Conservation (phyloP, 2,888 invertebrate species). For the Melipona beecheii region DNA sequence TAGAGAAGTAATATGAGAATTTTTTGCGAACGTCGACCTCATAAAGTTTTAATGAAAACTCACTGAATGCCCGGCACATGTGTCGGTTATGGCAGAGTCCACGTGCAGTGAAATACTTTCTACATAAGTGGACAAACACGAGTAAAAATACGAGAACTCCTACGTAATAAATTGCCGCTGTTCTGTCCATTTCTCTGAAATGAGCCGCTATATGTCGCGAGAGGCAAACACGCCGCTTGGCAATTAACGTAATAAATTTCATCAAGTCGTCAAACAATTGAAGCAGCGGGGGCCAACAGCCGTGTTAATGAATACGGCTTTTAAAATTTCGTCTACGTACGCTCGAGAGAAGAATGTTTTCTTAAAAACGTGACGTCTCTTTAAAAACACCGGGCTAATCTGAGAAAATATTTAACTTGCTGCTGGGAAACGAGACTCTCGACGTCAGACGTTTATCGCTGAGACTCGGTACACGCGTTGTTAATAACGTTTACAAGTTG, state of each 20-base stretch:
- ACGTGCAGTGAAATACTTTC: slow-evolving; percentile 54
- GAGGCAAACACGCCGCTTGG: background rate
- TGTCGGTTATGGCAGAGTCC: slow-evolving; percentile 59
- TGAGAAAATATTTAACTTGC: background rate
- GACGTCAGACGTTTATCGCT: background rate
- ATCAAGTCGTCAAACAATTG: background rate
- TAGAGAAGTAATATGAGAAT: slow-evolving; percentile 49
- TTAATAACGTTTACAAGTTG: background rate
- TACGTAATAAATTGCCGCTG: slow-evolving; percentile 26
- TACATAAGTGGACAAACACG: slow-evolving; percentile 43
- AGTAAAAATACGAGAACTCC: slow-evolving; percentile 42
- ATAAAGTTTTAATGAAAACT: slow-evolving; percentile 72
- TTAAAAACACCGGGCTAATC: background rate
- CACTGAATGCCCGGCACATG: slow-evolving; percentile 58
- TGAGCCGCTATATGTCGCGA: no score
- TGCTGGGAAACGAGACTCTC: background rate
- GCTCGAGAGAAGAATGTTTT: background rate
- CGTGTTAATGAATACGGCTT: background rate
- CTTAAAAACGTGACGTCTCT: background rate
- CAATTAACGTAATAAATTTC: background rate
- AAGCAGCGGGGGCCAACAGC: background rate
- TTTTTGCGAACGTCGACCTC: slow-evolving; percentile 57
- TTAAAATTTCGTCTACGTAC: background rate
- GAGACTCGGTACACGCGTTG: background rate
- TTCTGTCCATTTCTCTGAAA: slow-evolving; percentile 19